Conservation (phyloP, 2,888 invertebrate genomes). For the Cryptocephalus primarius region DNA sequence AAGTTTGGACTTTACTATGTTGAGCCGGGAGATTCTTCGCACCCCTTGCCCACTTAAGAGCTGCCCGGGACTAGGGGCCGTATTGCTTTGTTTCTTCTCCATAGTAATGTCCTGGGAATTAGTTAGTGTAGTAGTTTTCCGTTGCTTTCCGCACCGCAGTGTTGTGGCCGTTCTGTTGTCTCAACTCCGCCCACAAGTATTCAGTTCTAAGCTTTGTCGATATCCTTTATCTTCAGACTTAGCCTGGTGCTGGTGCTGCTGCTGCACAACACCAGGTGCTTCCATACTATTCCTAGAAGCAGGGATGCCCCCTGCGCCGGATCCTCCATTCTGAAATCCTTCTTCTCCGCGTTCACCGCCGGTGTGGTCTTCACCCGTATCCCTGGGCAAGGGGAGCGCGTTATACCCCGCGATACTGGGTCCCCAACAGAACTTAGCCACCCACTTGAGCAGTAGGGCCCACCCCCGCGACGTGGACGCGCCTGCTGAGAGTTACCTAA, state of each 20-base stretch:
- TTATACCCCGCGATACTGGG: no score
- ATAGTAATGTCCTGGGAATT: conserved; percentile 1
- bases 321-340: conserved; percentile 31
- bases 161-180: no score
- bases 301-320: conserved; percentile 27
- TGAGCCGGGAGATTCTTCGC: background rate
- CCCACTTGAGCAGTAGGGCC: no score
- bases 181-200: no score
- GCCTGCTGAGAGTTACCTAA: no score
- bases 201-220: no score
- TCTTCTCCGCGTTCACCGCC: conserved; percentile 13
- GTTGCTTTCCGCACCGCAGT: background rate
- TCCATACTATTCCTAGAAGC: conserved; percentile 23
- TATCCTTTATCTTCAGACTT: background rate
- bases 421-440: no score
- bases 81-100: background rate
- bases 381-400: no score
- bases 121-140: background rate
- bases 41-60: no score
- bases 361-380: conserved; percentile 4
- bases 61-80: conserved; percentile 1
- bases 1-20: background rate
- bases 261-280: background rate
- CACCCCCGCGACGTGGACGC: no score
- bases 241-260: background rate